Evolutionary conservation across 2,888 invertebrate genomes (phyloP), one percentile per base, ranked within the genome.

Genomic region (Rutpela maculata): DNA sequence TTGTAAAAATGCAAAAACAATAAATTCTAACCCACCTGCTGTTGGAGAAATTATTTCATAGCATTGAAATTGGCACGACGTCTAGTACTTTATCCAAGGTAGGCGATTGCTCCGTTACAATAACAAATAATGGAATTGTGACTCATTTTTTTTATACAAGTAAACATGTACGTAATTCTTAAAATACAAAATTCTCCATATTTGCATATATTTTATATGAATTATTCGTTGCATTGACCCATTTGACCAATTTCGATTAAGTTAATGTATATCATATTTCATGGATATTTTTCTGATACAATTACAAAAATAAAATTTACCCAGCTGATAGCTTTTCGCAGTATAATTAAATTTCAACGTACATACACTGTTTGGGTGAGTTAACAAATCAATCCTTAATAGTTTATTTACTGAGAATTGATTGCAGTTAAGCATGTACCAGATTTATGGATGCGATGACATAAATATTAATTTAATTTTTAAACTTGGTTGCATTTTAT

Each of bases 11-110:
- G 7, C n/a, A 15, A 43, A 43, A 43, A 15, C n/a, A 50, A 50
- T 50, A 50, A 50, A 17, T 50, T n/a, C 7, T 50, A n/a, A 50
- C 50, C 50, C 50, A 50, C 50, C 50, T 50, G n/a, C 50, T n/a
- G 50, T 50, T 50, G 50, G n/a, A 50, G 50, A 50, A 43, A 50
- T 50, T 55, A 31, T 55, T 43, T 18, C 43, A 17, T 56, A 57
- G 26, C 31, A 57, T 69, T 57, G 35, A 57, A 69, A 69, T 69
- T 69, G 69, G 69, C 69, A 69, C 69, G 38, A 31, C 18, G n/a
- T 65, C 43, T 38, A 12, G 18, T 43, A 57, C 26, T 57, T 17
- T 31, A 18, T 7, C 35, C 57, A 19, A 57, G 56, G 69, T 69
- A 69, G 69, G 69, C 69, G 56, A 67, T 68, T 22, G 68, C 68